Evolutionary conservation across 2,888 invertebrate genomes (phyloP).

Genomic region (Galerucella calmariensis): DNA sequence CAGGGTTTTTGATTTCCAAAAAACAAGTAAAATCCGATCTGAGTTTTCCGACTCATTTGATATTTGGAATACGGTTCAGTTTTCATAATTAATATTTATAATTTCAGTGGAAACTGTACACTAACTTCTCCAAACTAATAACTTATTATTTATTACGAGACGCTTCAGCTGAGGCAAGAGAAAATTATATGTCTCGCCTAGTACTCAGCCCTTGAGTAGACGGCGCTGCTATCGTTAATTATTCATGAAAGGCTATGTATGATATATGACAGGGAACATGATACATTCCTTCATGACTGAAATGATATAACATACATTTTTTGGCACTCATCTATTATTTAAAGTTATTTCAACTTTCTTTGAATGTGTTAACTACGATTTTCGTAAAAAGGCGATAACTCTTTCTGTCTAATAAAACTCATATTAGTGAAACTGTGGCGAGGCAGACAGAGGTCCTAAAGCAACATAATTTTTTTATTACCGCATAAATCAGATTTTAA

Average conservation of each 20-base stretch:
- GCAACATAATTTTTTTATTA: constrained; percentile 31
- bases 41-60: too few species aligned
- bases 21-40: too few species aligned
- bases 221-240: background rate
- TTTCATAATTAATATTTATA: background rate
- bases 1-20: too few species aligned
- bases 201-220: background rate
- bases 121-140: background rate
- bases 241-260: constrained; percentile 1
- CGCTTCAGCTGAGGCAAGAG: constrained; percentile 2
- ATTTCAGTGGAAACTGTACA: background rate
- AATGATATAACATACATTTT: background rate
- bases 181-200: background rate
- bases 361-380: background rate
- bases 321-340: background rate
- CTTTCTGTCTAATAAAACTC: constrained; percentile 10
- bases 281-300: background rate
- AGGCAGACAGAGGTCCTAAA: constrained; percentile 11
- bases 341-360: background rate
- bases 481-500: constrained; percentile 36
- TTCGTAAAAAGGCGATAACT: constrained; percentile 1
- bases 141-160: constrained; percentile 6
- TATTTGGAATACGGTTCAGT: background rate
- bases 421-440: constrained; percentile 11
- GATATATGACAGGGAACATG: background rate